phyloP scores from a whole-genome alignment of 2,888 invertebrate genomes.

The Sipha maydis region DNA sequence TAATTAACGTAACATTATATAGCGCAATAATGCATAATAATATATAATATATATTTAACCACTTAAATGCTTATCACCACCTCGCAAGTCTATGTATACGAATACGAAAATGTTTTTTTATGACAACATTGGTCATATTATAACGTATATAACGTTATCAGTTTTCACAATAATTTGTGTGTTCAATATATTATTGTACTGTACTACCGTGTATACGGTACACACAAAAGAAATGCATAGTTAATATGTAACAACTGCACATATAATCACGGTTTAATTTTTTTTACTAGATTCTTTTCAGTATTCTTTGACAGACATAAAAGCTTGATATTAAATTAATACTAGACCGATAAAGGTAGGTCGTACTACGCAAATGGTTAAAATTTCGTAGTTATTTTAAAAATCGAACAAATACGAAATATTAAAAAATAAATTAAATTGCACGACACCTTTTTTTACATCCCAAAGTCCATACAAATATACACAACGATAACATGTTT shows the following conservation, averaged over 20 bases:
- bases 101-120: background rate
- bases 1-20: constrained; percentile 5
- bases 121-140: background rate
- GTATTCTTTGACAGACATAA: too few species aligned
- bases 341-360: constrained; percentile 24
- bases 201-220: background rate
- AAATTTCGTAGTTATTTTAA: background rate
- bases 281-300: background rate
- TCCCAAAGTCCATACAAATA: too few species aligned
- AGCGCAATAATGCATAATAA: background rate
- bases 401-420: background rate
- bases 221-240: constrained; percentile 35
- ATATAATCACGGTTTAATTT: background rate
- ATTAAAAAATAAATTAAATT: background rate
- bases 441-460: too few species aligned
- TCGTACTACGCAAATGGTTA: background rate
- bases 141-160: background rate
- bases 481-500: background rate
- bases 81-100: background rate
- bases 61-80: background rate
- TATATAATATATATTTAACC: background rate
- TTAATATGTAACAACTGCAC: constrained; percentile 5
- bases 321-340: background rate
- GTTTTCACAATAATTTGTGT: background rate
- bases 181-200: background rate